Base-by-base conservation (phyloP, 1,140 invertebrate species). In the Hyposmocoma kahamanoa region DNA sequence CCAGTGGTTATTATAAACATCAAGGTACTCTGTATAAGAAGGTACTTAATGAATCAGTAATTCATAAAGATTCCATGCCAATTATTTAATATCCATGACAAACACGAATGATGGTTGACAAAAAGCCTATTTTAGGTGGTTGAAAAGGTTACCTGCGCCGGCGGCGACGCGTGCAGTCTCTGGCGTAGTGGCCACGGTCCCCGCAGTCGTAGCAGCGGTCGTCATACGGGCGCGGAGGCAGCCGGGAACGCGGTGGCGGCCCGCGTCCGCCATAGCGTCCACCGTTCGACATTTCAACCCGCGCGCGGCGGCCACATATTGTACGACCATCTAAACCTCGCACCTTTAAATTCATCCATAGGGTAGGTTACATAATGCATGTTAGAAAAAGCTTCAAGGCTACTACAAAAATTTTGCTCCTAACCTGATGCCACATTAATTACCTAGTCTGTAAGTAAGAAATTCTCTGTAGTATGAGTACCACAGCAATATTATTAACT, bases 171-270 rank as follows among this genome's bases (percentile, higher is more conserved):
- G 90, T 90, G 71, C 96, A 97, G 75, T 97, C 96, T 58, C 96
- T 89, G 38, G 96, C 96, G 86, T 96, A 97, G 70, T 98, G 96
- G 2, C 96, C 96, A 39, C 94, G 87, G 59, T 95, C 94, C 6
- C 96, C 95, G 86, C 96, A 97, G 67, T 97, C 96, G 79, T 97
- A 97, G 80, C 96, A 97, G 45, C 93, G 90, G 82, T 96, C 95
- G 65, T 95, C 92, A 18, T 84, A 84, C 2, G 82, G 82, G 0
- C 94, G 93, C 67, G 94, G 90, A 67, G 94, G 95, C 2, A 91
- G 86, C 49, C 92, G 83, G 20, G 89, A 90, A 18, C 89, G 79
- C 18, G 88, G 89, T 11, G 87, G 85, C 8, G 87, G 84, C 0
- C 86, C 84, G n/a, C 88, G 86, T 1, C 92, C 88, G 47, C 91